Percentiles rank a stretch among this genome's conserved stretches.
Evolutionary conservation across 1,140 invertebrate species (phyloP).

Genomic region (Drosophila truncata): DNA sequence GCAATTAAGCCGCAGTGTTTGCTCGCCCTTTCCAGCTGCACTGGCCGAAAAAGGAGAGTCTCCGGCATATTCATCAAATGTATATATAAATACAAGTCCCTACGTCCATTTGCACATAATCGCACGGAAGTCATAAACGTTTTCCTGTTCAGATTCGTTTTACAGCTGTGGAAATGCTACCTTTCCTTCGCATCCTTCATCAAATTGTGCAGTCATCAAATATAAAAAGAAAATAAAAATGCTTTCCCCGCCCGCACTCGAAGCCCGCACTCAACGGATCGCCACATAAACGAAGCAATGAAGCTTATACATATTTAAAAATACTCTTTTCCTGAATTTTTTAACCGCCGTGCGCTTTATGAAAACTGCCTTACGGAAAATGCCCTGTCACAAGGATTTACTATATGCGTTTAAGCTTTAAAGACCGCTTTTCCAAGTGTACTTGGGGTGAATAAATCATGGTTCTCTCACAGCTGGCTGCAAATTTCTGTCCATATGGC

Average conservation of each 20-base stretch:
- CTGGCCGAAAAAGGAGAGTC: conserved; percentile 12
- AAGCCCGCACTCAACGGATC: conserved; percentile 7
- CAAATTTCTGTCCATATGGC: conserved; percentile 48
- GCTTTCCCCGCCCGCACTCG: conserved; percentile 3
- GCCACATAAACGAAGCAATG: conserved; percentile 41
- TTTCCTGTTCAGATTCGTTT: conserved; percentile 20
- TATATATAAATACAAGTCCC: neutral
- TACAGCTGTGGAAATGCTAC: conserved; percentile 25
- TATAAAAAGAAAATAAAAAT: conserved; percentile 33
- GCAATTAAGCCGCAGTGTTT: conserved; percentile 49
- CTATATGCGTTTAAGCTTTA: neutral
- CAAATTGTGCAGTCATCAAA: conserved; percentile 24
- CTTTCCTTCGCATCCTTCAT: conserved; percentile 11
- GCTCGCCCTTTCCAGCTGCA: conserved; percentile 23
- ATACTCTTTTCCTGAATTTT: conserved; percentile 15
- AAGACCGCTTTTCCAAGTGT: conserved; percentile 25
- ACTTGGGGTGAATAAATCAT: conserved; percentile 51
- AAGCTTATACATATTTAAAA: conserved; percentile 40
- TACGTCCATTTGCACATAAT: conserved; percentile 14
- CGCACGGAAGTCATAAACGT: conserved; percentile 31
- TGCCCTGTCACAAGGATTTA: conserved; percentile 2
- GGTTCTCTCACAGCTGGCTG: conserved; percentile 38
- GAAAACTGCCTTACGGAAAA: neutral
- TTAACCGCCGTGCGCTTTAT: conserved; percentile 6
- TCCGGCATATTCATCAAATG: neutral